Evolutionary conservation across 2,113 vertebrate genomes (phyloP).

Genomic region (Aegotheles bennettii): DNA sequence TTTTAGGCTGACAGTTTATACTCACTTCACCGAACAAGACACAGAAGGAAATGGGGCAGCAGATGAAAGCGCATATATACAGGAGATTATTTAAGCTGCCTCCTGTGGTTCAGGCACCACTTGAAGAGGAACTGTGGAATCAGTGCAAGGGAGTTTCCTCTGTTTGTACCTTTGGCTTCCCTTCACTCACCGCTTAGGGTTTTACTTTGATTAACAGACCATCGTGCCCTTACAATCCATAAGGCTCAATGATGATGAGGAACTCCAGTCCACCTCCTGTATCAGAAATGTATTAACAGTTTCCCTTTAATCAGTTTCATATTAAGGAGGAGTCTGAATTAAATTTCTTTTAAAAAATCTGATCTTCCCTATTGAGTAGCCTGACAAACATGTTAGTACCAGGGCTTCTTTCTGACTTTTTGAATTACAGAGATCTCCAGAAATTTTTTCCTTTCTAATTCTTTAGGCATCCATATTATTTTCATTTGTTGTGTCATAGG

Average conservation of each 20-base stretch:
- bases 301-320: not conserved
- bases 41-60: not conserved
- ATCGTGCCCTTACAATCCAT: not conserved
- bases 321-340: not conserved
- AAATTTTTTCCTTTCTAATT: not conserved
- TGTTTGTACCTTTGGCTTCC: not conserved
- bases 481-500: not conserved
- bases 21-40: not conserved
- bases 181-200: not conserved
- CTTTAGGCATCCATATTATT: not conserved
- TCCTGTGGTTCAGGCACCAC: not conserved
- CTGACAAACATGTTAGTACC: not conserved
- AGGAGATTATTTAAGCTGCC: not conserved
- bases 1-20: not conserved
- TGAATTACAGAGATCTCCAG: not conserved
- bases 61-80: not conserved
- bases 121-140: not conserved
- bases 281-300: not conserved
- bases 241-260: conserved; percentile 9
- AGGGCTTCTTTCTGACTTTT: not conserved
- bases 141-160: conserved; percentile 7
- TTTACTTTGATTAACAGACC: not conserved
- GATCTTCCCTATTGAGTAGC: not conserved
- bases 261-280: not conserved
- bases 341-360: not conserved